Percentiles rank a stretch among this genome's conserved stretches.
Evolutionary conservation across 2,888 invertebrate species (phyloP).

Genomic region (Zeuzera pyrina): DNA sequence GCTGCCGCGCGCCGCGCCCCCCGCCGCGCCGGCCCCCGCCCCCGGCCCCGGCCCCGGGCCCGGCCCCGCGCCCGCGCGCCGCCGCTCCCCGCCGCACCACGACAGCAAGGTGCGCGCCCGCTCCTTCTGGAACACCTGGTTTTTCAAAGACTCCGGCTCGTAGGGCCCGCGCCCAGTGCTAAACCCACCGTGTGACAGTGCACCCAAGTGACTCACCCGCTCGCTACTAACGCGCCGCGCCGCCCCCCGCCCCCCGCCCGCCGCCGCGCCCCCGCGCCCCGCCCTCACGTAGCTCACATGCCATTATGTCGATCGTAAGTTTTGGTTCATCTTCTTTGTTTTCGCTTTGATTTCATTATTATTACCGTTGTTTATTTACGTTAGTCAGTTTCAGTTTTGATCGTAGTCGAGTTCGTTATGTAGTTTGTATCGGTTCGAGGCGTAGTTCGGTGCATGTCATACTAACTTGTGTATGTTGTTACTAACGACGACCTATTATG

Average conservation of each 20-base stretch:
- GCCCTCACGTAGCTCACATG: constrained; percentile 36
- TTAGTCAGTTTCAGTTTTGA: constrained; percentile 18
- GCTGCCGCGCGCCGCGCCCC: constrained; percentile 28
- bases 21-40: constrained; percentile 42
- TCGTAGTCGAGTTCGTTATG: constrained; percentile 17
- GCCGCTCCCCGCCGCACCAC: constrained; percentile 42
- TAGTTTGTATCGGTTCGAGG: constrained; percentile 24
- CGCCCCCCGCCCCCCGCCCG: constrained; percentile 18
- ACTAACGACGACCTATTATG: constrained; percentile 21
- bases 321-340: constrained; percentile 34
- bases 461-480: neutral
- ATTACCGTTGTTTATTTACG: constrained; percentile 2
- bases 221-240: constrained; percentile 15
- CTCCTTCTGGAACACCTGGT: constrained; percentile 77
- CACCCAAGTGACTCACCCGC: constrained; percentile 31
- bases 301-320: constrained; percentile 72
- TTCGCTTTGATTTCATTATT: constrained; percentile 20
- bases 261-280: constrained; percentile 21
- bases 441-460: constrained; percentile 15
- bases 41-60: constrained; percentile 56
- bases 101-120: constrained; percentile 81
- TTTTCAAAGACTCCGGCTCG: constrained; percentile 62
- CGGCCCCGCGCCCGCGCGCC: constrained; percentile 83
- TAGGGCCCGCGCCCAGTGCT: constrained; percentile 1
- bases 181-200: constrained; percentile 43